Conservation (phyloP, 1,140 invertebrate genomes). For the Drosophila busckii region DNA sequence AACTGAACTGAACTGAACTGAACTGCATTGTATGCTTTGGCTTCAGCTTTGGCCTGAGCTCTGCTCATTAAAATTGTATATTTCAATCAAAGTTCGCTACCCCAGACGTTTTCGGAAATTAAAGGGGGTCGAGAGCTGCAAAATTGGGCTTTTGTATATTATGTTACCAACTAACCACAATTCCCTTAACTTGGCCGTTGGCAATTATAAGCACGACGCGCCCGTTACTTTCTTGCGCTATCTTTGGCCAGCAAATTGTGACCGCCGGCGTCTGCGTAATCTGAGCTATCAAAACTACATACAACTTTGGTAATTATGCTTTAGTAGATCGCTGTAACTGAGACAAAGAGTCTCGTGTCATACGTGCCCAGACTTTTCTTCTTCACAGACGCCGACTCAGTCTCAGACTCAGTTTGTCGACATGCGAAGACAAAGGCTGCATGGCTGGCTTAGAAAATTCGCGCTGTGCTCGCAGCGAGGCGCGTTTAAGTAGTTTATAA, state of each 20-base stretch:
- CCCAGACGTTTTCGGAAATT: no score
- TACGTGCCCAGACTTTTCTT: slow-evolving; percentile 43
- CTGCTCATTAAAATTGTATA: slow-evolving; percentile 75
- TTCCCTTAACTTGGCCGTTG: background rate
- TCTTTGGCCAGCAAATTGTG: slow-evolving; percentile 12
- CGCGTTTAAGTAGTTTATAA: slow-evolving; percentile 73
- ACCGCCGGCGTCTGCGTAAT: no score
- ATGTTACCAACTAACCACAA: no score
- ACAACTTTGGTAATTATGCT: slow-evolving; percentile 59
- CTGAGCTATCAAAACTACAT: slow-evolving; percentile 58
- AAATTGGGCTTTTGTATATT: no score
- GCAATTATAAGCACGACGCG: slow-evolving; percentile 13
- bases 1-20: slow-evolving; percentile 29
- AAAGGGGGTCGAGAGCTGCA: slow-evolving; percentile 36
- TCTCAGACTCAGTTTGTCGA: slow-evolving; percentile 2
- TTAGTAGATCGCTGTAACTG: slow-evolving; percentile 29
- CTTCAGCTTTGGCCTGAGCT: slow-evolving; percentile 42
- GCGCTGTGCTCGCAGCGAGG: slow-evolving; percentile 53
- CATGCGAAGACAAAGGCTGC: background rate
- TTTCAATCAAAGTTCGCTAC: slow-evolving; percentile 71
- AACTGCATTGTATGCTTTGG: slow-evolving; percentile 34
- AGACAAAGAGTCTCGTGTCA: slow-evolving; percentile 46
- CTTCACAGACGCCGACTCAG: background rate
- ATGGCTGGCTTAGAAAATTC: slow-evolving; percentile 54
- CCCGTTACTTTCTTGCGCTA: background rate